Evolutionary conservation across 2,888 invertebrate species (phyloP), one percentile per base, ranked within the genome.

Genomic region (Phorcus lineatus): DNA sequence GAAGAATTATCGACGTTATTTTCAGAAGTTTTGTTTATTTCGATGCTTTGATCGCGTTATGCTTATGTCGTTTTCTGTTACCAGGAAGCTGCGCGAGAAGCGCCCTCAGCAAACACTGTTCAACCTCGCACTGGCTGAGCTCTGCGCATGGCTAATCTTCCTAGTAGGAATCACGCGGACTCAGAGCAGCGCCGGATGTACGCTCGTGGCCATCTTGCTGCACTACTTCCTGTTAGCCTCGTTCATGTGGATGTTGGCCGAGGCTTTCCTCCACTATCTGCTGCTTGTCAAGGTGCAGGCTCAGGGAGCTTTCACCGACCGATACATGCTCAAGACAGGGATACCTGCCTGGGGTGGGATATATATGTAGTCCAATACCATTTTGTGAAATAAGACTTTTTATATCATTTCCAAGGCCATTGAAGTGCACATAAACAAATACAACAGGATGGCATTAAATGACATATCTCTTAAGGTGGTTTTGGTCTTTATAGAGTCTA

Each of bases 221-320:
- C 96, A 96, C 87, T 96, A 96, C 90, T 95, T 95, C 24, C 94
- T 96, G 47, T 78, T 88, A 55, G 87, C 85, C 0, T 84, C 89
- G 17, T 89, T 89, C 79, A 92, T 96, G 82, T 96, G 96, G 96
- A 96, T 96, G 96, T 91, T 96, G 19, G 95, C 96, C 74, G 95
- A 96, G 80, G 96, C 95, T 0, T 91, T 95, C 74, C 92, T 96
- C 78, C 96, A 96, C 90, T 96, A 95, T 90, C 94, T 95, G 79
- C 94, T 95, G 83, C 95, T 95, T 87, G 96, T 96, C 0, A 94
- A 94, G 79, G 95, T 96, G 0, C 93, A 96, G 70, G 11, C 13
- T 11, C 11, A 47, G 47, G 95, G 95, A 9, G 94, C 94, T 19
- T 92, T 92, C 81, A 90, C 93, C 9, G 94, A 94, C 0, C 94